These are phyloP conservation scores for Polymixis flavicincta DNA, from an alignment of 2,888 invertebrate species.

Conservation along the genomic window DNA sequence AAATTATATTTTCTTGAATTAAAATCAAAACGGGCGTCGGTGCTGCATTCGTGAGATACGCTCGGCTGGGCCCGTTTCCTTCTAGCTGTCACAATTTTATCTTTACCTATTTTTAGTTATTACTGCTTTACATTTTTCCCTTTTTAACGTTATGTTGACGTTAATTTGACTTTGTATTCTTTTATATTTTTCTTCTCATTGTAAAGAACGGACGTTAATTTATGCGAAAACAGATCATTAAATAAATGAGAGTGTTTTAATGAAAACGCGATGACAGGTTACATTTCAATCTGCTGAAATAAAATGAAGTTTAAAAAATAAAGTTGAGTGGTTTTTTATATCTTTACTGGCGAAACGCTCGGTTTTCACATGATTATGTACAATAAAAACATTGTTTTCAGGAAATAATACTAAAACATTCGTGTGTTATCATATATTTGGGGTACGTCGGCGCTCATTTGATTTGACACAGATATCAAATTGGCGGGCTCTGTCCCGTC, in stretches of 20 bases:
- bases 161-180: conserved; percentile 72
- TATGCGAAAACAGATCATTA: conserved; percentile 29
- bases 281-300: conserved; percentile 29
- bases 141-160: conserved; percentile 71
- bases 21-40: conserved; percentile 77
- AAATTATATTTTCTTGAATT: conserved; percentile 79
- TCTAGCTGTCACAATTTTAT: conserved; percentile 83
- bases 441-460: conserved; percentile 68
- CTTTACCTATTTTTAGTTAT: conserved; percentile 81
- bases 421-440: conserved; percentile 67
- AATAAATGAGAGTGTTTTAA: conserved; percentile 17
- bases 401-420: conserved; percentile 55
- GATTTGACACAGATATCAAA: conserved; percentile 82
- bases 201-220: conserved; percentile 31
- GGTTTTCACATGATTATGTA: conserved; percentile 39
- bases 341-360: conserved; percentile 12
- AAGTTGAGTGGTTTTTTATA: conserved; percentile 30
- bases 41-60: conserved; percentile 82
- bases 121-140: conserved; percentile 75
- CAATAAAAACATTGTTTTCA: conserved; percentile 53
- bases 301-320: conserved; percentile 23
- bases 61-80: conserved; percentile 80
- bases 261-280: conserved; percentile 26
- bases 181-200: conserved; percentile 38
- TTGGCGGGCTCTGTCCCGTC: conserved; percentile 76